phyloP scores from a whole-genome alignment of 2,113 vertebrate species.

The Lasiurus borealis region DNA sequence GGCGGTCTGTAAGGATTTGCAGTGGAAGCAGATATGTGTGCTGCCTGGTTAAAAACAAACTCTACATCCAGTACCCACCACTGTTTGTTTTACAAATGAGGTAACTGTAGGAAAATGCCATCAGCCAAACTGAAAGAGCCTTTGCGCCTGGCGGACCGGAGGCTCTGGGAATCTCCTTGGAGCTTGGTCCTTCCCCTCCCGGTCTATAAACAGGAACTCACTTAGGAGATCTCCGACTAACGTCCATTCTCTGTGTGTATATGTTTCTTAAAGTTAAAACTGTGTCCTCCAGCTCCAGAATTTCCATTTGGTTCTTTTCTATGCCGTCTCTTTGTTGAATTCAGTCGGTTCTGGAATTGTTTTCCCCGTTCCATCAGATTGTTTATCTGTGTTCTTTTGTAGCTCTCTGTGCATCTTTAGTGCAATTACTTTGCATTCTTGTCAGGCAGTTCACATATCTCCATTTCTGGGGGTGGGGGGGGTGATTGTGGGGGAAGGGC shows the following conservation, averaged over 20 bases:
- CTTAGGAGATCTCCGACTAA: background rate
- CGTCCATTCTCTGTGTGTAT: background rate
- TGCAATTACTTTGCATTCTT: background rate
- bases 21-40: background rate
- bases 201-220: background rate
- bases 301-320: background rate
- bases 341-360: background rate
- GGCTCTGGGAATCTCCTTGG: background rate
- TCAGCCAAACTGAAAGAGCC: slow-evolving; percentile 62
- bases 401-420: background rate
- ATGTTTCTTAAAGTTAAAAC: background rate
- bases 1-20: background rate
- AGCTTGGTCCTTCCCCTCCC: background rate
- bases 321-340: background rate
- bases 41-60: slow-evolving; percentile 72
- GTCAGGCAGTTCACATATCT: background rate
- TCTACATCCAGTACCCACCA: slow-evolving; percentile 54
- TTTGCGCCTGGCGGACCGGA: background rate
- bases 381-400: background rate
- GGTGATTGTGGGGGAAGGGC: too few relatives aligned
- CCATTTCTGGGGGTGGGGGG: background rate
- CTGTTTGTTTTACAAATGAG: slow-evolving; percentile 59
- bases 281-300: background rate
- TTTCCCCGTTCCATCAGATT: background rate
- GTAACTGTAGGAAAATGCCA: slow-evolving; percentile 62